These are phyloP conservation scores for Clarias laeviceps DNA, from an alignment of 2,797 vertebrate genomes.

Conservation along the genomic window DNA sequence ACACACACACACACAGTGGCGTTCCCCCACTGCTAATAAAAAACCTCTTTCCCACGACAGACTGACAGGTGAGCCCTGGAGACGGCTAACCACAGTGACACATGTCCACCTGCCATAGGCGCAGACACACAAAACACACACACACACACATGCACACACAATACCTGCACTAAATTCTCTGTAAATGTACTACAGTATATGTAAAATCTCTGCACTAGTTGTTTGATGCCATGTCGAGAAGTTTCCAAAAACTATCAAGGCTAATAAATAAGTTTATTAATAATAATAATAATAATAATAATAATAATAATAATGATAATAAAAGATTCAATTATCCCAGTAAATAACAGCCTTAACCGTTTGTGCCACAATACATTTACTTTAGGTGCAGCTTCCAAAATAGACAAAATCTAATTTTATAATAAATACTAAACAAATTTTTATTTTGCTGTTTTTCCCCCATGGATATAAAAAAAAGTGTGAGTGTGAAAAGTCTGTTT, in stretches of 20 bases:
- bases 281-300: no score
- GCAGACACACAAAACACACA: not conserved
- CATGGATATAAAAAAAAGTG: conserved; percentile 15
- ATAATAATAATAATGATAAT: no score
- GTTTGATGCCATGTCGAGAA: no score
- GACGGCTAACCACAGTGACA: conserved; percentile 44
- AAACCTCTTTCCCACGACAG: conserved; percentile 56
- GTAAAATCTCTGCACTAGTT: not conserved
- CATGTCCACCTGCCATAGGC: conserved; percentile 22
- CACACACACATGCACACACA: conserved; percentile 6
- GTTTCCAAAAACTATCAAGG: not conserved
- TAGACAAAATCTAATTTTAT: not conserved
- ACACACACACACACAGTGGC: conserved; percentile 56
- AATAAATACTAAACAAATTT: no score
- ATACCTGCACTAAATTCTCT: not conserved
- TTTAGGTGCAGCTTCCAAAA: not conserved
- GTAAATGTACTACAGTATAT: not conserved
- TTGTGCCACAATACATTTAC: not conserved
- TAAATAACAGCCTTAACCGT: no score
- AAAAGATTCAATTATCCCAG: no score
- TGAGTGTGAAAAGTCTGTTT: conserved; percentile 18
- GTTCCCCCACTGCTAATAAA: conserved; percentile 48
- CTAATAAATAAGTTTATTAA: not conserved
- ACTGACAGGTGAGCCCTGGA: conserved; percentile 60
- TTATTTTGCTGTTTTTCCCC: no score